Evolutionary conservation across 2,113 vertebrate species (phyloP), one percentile per base, ranked within the genome.

Genomic region (Pardalotus punctatus): DNA sequence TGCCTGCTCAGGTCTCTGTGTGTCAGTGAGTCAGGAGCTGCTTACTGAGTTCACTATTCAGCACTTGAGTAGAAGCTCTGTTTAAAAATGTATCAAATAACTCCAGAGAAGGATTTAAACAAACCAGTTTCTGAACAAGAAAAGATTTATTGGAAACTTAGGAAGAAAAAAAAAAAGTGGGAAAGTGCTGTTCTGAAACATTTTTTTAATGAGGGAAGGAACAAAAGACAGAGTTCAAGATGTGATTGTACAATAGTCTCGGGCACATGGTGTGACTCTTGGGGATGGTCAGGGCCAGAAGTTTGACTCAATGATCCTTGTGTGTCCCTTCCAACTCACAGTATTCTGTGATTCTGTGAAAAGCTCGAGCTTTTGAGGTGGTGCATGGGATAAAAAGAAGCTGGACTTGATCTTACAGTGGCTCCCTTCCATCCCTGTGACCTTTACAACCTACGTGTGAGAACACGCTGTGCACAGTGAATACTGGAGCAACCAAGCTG

Each of bases 391-490:
- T 64, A 78, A 43, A 35, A 89, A 69, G 45, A 74, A 48, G 42
- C 14, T 57, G 36, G 31, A 53, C 31, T 53, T 79, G 57, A 45
- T 67, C 18, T 86, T 69, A 45, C 4, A 47, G 65, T 87, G 69
- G 12, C 42, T 92, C 6, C 28, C 38, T 88, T 92, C 74, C 42
- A 50, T 35, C 36, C 19, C 16, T 70, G 54, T 88, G 71, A 86
- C 64, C 76, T 90, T 88, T 8, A 1, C 33, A 76, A 42, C 47
- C 47, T 69, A 7, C 0, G 2, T 58, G 29, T 67, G 61, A 35
- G 3, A 7, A 62, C 10, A 4, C 0, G 0, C 60, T 91, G 25
- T 11, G 20, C 61, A 21, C 43, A 36, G 31, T n/a, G 73, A 72
- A 56, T 88, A 27, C 31, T 40, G 31, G 57, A 80, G 33, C 1